Conservation (phyloP, 2,113 vertebrate species). For the Noturus placidus region DNA sequence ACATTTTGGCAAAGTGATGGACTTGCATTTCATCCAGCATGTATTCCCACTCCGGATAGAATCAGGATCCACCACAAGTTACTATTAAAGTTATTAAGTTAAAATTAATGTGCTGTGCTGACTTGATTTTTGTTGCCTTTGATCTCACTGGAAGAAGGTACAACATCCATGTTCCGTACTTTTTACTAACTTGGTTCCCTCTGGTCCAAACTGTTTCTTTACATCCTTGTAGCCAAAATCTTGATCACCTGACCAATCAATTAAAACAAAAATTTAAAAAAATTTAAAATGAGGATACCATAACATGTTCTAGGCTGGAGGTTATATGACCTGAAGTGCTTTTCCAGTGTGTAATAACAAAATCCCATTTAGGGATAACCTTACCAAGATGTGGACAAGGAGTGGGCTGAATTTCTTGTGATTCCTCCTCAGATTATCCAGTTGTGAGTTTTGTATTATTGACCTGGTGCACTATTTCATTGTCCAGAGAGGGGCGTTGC, state of each 20-base stretch:
- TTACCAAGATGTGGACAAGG: not conserved
- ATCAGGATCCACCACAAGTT: not conserved
- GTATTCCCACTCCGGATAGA: not conserved
- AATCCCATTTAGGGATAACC: not conserved
- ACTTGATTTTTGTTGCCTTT: not conserved
- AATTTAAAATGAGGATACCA: not conserved
- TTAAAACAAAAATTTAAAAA: too few species aligned
- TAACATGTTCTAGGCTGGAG: not conserved
- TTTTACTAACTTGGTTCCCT: not conserved
- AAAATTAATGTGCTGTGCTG: not conserved
- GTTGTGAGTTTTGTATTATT: not conserved
- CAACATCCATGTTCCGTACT: too few species aligned
- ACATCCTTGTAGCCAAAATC: not conserved
- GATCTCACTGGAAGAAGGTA: not conserved
- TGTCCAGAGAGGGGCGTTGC: conserved; percentile 15
- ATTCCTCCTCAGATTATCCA: not conserved
- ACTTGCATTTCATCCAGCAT: not conserved
- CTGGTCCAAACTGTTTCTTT: not conserved
- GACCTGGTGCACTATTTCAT: not conserved
- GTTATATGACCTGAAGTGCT: not conserved
- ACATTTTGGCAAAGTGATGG: not conserved
- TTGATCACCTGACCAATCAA: not conserved
- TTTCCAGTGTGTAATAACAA: not conserved
- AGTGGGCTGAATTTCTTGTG: not conserved
- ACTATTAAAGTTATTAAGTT: not conserved